Percentiles rank a stretch among this genome's conserved stretches.
Conservation (phyloP, 2,113 vertebrate genomes). For the Muscicapa adusta region DNA sequence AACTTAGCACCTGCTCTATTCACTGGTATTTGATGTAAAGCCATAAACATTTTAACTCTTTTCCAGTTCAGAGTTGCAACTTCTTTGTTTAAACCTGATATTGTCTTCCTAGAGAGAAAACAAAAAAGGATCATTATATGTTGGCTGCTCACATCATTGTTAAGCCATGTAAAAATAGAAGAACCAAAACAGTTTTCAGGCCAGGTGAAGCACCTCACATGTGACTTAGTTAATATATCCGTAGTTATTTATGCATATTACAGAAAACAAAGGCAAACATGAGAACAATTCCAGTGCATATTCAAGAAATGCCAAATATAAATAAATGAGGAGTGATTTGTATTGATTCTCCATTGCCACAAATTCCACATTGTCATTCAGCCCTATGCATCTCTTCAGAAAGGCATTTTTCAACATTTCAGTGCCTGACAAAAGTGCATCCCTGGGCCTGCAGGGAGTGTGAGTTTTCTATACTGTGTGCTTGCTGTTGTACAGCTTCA, state of each 20-base stretch:
- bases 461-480: background rate
- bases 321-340: background rate
- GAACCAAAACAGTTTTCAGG: background rate
- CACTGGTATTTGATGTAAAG: background rate
- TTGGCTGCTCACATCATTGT: background rate
- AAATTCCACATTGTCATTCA: background rate
- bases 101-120: background rate
- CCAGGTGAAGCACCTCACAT: background rate
- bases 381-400: background rate
- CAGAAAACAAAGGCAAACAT: background rate
- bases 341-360: background rate
- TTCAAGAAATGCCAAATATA: background rate
- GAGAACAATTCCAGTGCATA: background rate
- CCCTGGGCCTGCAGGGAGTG: background rate
- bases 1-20: background rate
- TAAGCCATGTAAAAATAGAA: background rate
- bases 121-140: background rate
- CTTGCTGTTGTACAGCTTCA: background rate
- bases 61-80: background rate
- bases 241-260: background rate
- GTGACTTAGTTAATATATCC: background rate
- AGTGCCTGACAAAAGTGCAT: background rate
- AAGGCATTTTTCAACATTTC: conserved; percentile 13
- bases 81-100: background rate
- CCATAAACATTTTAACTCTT: background rate